A percentile compares a stretch with the other conserved stretches of the same genome.
These are phyloP conservation scores for Ecdyonurus torrentis DNA, from an alignment of 2,888 invertebrate genomes.

Conservation along the genomic window DNA sequence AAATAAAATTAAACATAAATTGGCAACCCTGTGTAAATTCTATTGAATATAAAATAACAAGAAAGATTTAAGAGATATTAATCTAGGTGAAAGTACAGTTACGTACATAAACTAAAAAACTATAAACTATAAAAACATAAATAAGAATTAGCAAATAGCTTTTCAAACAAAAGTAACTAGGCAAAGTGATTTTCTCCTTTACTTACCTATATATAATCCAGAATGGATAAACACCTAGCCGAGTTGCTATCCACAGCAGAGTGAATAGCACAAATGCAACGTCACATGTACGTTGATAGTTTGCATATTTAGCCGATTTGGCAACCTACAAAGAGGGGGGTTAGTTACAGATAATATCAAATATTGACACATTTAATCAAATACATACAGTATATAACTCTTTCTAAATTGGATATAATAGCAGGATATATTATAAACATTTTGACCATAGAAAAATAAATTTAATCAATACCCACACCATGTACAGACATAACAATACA, in stretches of 20 bases:
- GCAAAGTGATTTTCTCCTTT: constrained; percentile 5
- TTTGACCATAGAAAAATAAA: too few species aligned
- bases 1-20: constrained; percentile 12
- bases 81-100: not conserved
- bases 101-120: not conserved
- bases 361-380: not conserved
- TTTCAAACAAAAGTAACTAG: too few species aligned
- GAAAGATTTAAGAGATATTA: constrained; percentile 4
- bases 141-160: too few species aligned
- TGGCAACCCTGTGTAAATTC: constrained; percentile 5
- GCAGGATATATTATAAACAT: too few species aligned
- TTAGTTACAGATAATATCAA: constrained; percentile 9
- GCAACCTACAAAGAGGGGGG: constrained; percentile 58
- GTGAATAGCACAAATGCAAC: constrained; percentile 76
- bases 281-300: constrained; percentile 77
- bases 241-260: constrained; percentile 77
- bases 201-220: constrained; percentile 67
- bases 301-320: constrained; percentile 87
- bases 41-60: not conserved
- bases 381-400: not conserved
- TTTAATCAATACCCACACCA: too few species aligned
- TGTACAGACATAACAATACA: too few species aligned
- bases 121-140: too few species aligned
- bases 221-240: constrained; percentile 76
- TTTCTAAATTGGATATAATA: not conserved